phyloP scores from a whole-genome alignment of 1,140 invertebrate species.

The Cydia strobilella region DNA sequence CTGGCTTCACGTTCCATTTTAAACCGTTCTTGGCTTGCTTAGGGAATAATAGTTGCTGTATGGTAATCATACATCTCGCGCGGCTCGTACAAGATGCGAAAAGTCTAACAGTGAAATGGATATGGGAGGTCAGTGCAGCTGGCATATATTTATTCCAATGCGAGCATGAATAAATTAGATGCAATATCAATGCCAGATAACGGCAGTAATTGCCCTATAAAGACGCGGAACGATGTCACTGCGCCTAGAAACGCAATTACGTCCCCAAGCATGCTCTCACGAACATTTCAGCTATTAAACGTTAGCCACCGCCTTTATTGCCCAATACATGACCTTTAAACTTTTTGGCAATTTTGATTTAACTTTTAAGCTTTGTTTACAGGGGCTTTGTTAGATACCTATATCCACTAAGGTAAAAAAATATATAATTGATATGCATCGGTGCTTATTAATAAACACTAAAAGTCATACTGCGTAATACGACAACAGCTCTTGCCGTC shows the following conservation, averaged over 20 bases:
- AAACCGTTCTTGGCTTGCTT: conserved; percentile 47
- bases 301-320: conserved; percentile 60
- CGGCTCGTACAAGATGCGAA: conserved; percentile 42
- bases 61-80: conserved; percentile 53
- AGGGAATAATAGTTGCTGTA: conserved; percentile 57
- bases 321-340: conserved; percentile 45
- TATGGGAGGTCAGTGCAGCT: conserved; percentile 60
- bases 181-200: conserved; percentile 79
- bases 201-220: conserved; percentile 75
- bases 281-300: conserved; percentile 64
- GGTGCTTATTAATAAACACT: neutral
- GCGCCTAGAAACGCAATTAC: conserved; percentile 73
- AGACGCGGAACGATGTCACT: conserved; percentile 72
- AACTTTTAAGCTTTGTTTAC: conserved; percentile 35
- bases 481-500: conserved; percentile 48
- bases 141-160: conserved; percentile 65
- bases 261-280: conserved; percentile 64
- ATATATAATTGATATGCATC: neutral
- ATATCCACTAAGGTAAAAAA: no score
- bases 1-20: conserved; percentile 36
- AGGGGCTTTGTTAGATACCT: neutral
- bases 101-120: conserved; percentile 49
- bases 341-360: conserved; percentile 52
- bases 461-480: neutral
- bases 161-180: conserved; percentile 72